A percentile compares a stretch with the other conserved stretches of the same genome.
Conservation (phyloP, 2,113 vertebrate genomes). For the Elgaria multicarinata region DNA sequence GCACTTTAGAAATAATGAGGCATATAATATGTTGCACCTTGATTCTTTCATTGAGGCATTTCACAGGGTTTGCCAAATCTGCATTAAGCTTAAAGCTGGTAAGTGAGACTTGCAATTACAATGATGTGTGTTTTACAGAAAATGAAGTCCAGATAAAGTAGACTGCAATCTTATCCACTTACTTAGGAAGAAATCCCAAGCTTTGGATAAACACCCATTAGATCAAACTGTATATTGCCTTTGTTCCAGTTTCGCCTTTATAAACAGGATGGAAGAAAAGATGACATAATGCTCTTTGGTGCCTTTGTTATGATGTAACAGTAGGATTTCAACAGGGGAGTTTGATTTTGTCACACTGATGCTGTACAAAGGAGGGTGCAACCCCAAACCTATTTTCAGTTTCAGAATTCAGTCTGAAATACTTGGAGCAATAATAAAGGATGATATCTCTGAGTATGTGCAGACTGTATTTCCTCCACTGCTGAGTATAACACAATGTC, state of each 20-base stretch:
- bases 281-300: no score
- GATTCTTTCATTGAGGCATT: background rate
- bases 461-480: background rate
- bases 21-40: conserved; percentile 13
- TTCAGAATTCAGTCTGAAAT: background rate
- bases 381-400: background rate
- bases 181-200: background rate
- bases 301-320: background rate
- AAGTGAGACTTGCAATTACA: conserved; percentile 3
- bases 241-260: background rate
- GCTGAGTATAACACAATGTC: background rate
- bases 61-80: background rate
- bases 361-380: background rate
- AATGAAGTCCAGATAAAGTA: background rate
- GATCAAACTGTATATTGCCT: background rate
- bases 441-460: background rate
- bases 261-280: background rate
- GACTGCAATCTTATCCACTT: background rate
- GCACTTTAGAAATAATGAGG: conserved; percentile 3
- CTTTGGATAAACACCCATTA: background rate
- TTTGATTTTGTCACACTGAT: background rate
- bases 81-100: background rate
- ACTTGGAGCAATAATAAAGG: background rate
- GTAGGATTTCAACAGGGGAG: background rate
- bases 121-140: conserved; percentile 2